Percentiles rank a stretch among this genome's conserved stretches.
phyloP scores from a whole-genome alignment of 2,888 invertebrate genomes.

The Agrenia bidenticulata region DNA sequence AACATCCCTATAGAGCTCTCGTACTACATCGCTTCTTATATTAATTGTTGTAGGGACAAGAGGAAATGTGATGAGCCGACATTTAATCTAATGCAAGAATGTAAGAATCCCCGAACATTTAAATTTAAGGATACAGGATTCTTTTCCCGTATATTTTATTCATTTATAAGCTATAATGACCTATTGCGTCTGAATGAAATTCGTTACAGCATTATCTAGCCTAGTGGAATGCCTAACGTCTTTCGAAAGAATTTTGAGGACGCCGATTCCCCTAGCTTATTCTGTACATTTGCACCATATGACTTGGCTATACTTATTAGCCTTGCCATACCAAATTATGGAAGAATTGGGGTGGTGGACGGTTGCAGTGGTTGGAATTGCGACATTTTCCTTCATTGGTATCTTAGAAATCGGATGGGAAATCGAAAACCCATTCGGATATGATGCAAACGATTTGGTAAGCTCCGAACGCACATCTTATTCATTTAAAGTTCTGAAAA shows the following conservation, averaged over 20 bases:
- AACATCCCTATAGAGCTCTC: slow-evolving; percentile 38
- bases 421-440: slow-evolving; percentile 20
- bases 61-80: slow-evolving; percentile 13
- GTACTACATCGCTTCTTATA: slow-evolving; percentile 35
- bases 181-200: no score
- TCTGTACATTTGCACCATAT: slow-evolving; percentile 17
- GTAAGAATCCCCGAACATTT: slow-evolving; percentile 7
- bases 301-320: slow-evolving; percentile 16
- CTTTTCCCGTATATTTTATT: not conserved
- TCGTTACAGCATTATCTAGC: slow-evolving; percentile 17
- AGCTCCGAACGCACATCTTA: not conserved
- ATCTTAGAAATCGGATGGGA: slow-evolving; percentile 23
- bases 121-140: not conserved
- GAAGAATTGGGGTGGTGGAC: slow-evolving; percentile 21
- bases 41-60: slow-evolving; percentile 23
- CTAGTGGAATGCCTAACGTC: slow-evolving; percentile 16
- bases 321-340: slow-evolving; percentile 21
- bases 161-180: no score
- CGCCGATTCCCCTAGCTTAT: slow-evolving; percentile 17
- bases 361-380: slow-evolving; percentile 13
- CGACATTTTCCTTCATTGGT: slow-evolving; percentile 16
- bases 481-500: no score
- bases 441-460: slow-evolving; percentile 20
- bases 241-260: slow-evolving; percentile 18
- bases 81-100: slow-evolving; percentile 8